Percentiles rank a stretch among this genome's conserved stretches.
Conservation (phyloP, 2,888 invertebrate genomes). For the Tetanocera ferruginea region DNA sequence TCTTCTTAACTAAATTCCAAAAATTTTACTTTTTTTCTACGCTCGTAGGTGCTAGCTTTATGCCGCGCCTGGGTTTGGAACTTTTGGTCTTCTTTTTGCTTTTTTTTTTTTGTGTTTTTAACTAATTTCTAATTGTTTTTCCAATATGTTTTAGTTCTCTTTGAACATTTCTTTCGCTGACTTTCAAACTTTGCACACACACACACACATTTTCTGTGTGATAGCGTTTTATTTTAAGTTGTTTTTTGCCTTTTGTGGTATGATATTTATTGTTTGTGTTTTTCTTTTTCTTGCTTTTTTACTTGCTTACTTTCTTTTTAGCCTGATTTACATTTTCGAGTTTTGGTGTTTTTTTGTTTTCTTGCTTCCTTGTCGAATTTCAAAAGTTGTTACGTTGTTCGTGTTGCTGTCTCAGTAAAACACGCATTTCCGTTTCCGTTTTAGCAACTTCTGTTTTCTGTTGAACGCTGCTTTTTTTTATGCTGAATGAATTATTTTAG, state of each 20-base stretch:
- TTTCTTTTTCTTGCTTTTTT: too few relatives aligned
- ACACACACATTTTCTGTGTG: conserved; percentile 34
- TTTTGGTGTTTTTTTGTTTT: conserved; percentile 49
- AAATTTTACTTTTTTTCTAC: conserved; percentile 2
- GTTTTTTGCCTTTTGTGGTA: conserved; percentile 24
- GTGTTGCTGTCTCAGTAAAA: conserved; percentile 52
- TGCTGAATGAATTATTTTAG: too few relatives aligned
- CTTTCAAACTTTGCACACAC: conserved; percentile 45
- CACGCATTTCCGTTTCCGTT: conserved; percentile 56
- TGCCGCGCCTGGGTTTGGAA: too few relatives aligned
- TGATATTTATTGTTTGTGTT: conserved; percentile 15
- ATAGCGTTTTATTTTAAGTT: conserved; percentile 11
- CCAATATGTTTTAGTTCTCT: conserved; percentile 15
- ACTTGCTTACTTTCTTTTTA: too few relatives aligned
- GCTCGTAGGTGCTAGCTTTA: not conserved
- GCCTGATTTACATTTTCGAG: conserved; percentile 48
- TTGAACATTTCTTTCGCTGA: conserved; percentile 41
- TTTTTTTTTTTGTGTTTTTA: conserved; percentile 38
- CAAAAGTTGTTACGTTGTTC: conserved; percentile 30
- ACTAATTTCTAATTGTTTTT: conserved; percentile 43
- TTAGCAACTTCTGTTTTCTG: conserved; percentile 42
- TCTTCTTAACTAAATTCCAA: not conserved
- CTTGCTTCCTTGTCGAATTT: conserved; percentile 20
- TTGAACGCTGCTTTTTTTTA: not conserved
- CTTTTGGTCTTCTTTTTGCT: conserved; percentile 13